A percentile compares a stretch with the other conserved stretches of the same genome.
These are phyloP conservation scores for Ischnus inquisitorius DNA, from an alignment of 2,888 invertebrate species.

Conservation along the genomic window DNA sequence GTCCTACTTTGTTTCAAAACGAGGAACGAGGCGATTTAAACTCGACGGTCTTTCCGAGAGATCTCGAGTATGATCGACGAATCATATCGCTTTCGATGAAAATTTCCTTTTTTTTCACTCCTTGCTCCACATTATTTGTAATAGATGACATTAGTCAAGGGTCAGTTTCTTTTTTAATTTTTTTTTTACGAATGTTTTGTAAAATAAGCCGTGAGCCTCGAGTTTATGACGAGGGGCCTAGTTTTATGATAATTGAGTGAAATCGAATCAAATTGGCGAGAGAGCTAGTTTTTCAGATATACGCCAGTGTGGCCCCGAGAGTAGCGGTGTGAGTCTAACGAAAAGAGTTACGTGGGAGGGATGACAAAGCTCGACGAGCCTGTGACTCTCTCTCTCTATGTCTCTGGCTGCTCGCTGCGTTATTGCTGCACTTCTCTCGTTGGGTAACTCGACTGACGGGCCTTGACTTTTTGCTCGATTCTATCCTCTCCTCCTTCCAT, in stretches of 20 bases:
- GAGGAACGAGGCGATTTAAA: conserved; percentile 44
- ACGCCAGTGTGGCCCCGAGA: conserved; percentile 47
- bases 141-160: not conserved
- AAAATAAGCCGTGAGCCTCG: conserved; percentile 31
- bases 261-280: conserved; percentile 64
- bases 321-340: conserved; percentile 57
- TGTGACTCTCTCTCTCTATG: conserved; percentile 20
- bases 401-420: conserved; percentile 60
- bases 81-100: conserved; percentile 24
- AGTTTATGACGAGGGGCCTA: conserved; percentile 16
- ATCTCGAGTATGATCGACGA: not conserved
- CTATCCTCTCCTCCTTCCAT: conserved; percentile 30
- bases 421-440: conserved; percentile 65
- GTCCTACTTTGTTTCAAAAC: conserved; percentile 57
- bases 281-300: conserved; percentile 36
- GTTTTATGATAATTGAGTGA: conserved; percentile 68
- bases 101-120: conserved; percentile 10
- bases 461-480: conserved; percentile 69
- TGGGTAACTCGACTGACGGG: conserved; percentile 49
- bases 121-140: not conserved
- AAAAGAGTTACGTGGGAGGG: conserved; percentile 67
- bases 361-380: conserved; percentile 55
- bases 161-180: not conserved
- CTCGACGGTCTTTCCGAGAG: conserved; percentile 17
- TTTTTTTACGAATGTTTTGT: conserved; percentile 8